These are phyloP conservation scores for Apodemus agrarius DNA, from an alignment of 2,797 vertebrate genomes.

Conservation along the genomic window DNA sequence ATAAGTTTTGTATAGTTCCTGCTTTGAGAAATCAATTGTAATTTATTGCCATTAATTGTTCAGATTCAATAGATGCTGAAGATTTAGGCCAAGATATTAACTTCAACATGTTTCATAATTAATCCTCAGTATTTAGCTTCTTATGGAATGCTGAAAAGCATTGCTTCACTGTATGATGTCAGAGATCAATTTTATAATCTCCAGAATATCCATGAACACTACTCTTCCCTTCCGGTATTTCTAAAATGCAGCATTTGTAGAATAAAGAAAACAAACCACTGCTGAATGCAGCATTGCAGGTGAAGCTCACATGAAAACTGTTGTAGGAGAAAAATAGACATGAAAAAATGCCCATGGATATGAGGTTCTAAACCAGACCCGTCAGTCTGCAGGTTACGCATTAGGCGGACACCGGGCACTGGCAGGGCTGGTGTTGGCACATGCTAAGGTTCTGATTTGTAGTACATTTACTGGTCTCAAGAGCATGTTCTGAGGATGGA, in stretches of 20 bases:
- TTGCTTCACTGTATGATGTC: background rate
- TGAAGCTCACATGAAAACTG: background rate
- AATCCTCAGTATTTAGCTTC: background rate
- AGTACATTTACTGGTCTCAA: background rate
- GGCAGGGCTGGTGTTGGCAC: accelerated
- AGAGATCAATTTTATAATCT: background rate
- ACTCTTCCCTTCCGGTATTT: background rate
- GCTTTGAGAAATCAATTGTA: background rate
- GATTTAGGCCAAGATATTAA: background rate
- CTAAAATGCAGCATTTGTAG: background rate
- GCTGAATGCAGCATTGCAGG: background rate
- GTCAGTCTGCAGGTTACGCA: background rate
- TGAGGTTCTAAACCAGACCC: background rate
- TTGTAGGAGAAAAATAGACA: background rate
- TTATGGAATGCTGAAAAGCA: background rate
- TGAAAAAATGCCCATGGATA: background rate
- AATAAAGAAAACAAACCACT: background rate
- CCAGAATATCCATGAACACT: background rate
- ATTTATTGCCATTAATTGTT: background rate
- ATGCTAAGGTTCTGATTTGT: background rate
- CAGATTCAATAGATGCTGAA: background rate
- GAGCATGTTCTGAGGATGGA: background rate
- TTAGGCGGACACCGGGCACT: background rate
- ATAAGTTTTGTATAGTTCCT: background rate
- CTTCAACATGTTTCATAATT: background rate